Base-by-base conservation (phyloP, 23 tunicate species). In the Halocynthia roretzi region DNA sequence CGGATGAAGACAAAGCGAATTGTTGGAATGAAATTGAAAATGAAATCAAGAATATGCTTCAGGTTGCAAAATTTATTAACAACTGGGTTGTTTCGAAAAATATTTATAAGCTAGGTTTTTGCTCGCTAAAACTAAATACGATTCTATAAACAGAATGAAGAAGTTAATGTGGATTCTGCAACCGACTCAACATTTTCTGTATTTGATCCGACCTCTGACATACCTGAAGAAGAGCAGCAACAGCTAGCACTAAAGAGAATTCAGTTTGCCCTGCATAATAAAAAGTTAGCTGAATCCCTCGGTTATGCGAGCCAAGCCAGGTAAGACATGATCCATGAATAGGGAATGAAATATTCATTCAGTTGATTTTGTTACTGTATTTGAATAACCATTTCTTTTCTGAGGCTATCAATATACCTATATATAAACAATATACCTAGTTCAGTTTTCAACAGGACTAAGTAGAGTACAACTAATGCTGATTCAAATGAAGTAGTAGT, bases 161-260 rank as follows among this genome's bases (percentile, higher is more conserved):
- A 14, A 7, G 67, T 8, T 5, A 50, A 15, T 77, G 50, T 50
- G 64, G n/a, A 15, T 1, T 60, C 64, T 15, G n/a, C n/a, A 60
- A 60, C 64, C 2, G 64, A 17, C 14, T 53, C 78, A 6, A 68
- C 70, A 7, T 40, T 49, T 54, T 80, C 80, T 55, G 68, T 89
- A 5, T 89, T 89, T 62, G 89, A 89, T 71, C 96, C 96, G 6
- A 75, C 85, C 5, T 80, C 87, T 9, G 82, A 76, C 10, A 60
- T 69, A 7, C 11, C 81, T 18, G 96, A 89, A 63, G 85, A 89
- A 23, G 78, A 61, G 23, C 96, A 89, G 70, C 96, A 89, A 55
- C 78, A 68, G 56, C 71, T 61, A 76, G 75, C 88, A 7, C 69
- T 89, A 19, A 63, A 75, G 11, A 83, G 67, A 83, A 84, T 84